A percentile compares a stretch with the other conserved stretches of the same genome.
phyloP scores from a whole-genome alignment of 2,888 invertebrate genomes.

The Phania funesta region DNA sequence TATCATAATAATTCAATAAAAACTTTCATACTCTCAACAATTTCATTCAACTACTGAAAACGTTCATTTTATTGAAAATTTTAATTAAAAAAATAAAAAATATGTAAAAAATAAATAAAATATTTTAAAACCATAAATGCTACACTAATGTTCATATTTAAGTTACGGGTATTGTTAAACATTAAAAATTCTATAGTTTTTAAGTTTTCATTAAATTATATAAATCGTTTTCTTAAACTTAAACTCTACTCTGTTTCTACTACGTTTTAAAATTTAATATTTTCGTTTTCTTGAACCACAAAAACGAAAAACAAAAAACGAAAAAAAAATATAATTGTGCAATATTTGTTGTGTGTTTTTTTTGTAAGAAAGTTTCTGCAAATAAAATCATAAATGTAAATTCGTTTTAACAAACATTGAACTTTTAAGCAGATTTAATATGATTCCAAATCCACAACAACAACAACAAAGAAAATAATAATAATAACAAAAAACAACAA shows the following conservation, averaged over 20 bases:
- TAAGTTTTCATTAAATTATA: conserved; percentile 55
- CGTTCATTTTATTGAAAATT: conserved; percentile 58
- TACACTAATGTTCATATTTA: conserved; percentile 55
- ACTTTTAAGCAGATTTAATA: background rate
- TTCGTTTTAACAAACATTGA: too few species aligned
- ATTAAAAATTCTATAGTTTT: conserved; percentile 50
- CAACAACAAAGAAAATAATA: background rate
- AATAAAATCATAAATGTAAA: background rate
- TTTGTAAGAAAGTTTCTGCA: background rate
- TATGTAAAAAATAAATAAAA: conserved; percentile 13
- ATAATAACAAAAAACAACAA: conserved; percentile 11
- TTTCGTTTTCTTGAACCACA: conserved; percentile 16
- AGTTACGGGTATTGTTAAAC: conserved; percentile 63
- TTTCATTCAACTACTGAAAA: conserved; percentile 59
- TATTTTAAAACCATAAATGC: conserved; percentile 10
- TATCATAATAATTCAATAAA: conserved; percentile 22
- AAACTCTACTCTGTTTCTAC: conserved; percentile 2
- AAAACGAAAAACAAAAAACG: conserved; percentile 3
- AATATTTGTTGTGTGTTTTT: conserved; percentile 59
- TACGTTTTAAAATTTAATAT: conserved; percentile 4
- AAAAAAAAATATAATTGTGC: conserved; percentile 50
- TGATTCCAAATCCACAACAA: background rate
- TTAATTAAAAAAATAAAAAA: conserved; percentile 12
- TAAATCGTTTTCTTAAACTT: background rate
- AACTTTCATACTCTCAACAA: conserved; percentile 28